Percentiles rank a stretch among this genome's conserved stretches.
These are phyloP conservation scores for Microtus montanus DNA, from an alignment of 2,113 vertebrate genomes.

Conservation along the genomic window DNA sequence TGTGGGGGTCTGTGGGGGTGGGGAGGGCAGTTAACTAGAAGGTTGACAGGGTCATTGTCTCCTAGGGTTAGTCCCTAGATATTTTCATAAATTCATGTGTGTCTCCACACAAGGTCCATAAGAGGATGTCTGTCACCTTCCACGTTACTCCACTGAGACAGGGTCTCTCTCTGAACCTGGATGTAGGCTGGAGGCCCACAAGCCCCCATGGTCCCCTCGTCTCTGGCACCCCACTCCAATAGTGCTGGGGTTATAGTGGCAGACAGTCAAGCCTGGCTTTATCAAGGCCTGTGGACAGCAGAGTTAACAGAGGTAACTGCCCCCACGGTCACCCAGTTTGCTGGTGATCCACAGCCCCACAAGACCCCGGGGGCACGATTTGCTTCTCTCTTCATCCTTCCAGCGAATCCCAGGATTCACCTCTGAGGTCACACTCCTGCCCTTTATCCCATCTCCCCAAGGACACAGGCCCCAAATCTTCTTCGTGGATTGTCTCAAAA, in stretches of 20 bases:
- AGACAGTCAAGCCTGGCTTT: not conserved
- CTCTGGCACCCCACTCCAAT: not conserved
- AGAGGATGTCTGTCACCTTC: not conserved
- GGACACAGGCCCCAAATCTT: not conserved
- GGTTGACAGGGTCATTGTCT: not conserved
- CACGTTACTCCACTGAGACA: no score
- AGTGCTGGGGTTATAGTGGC: not conserved
- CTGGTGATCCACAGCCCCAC: not conserved
- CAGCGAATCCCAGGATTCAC: not conserved
- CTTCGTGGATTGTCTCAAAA: no score
- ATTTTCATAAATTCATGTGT: not conserved
- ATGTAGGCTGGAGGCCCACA: not conserved
- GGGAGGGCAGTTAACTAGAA: not conserved
- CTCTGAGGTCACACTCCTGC: accelerated
- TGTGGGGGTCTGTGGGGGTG: no score
- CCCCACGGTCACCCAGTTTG: no score
- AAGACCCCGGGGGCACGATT: not conserved
- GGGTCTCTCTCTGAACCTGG: not conserved
- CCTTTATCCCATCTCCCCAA: no score
- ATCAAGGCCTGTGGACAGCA: not conserved
- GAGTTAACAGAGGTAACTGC: not conserved
- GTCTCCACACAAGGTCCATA: not conserved
- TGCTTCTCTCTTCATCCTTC: not conserved
- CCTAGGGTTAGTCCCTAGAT: not conserved
- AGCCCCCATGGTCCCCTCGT: not conserved